Conservation (phyloP, 2,113 vertebrate genomes). For the Callospermophilus lateralis region DNA sequence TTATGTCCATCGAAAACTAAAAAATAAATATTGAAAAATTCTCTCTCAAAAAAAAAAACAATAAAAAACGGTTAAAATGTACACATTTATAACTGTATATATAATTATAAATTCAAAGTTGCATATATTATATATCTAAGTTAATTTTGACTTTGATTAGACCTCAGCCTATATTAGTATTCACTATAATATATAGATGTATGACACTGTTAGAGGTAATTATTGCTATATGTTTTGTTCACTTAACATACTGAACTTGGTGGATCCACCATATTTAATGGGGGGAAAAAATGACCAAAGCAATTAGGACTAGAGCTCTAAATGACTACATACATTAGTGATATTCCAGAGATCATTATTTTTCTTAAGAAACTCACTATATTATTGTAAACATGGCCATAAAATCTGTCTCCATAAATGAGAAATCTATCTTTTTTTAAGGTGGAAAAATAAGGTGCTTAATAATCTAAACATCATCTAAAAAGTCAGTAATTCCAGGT, state of each 20-base stretch:
- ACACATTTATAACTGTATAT: background rate
- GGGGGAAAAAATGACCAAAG: background rate
- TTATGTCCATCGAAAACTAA: too few species aligned
- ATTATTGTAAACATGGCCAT: background rate
- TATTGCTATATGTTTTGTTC: background rate
- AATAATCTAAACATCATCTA: slow-evolving; percentile 1
- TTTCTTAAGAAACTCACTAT: slow-evolving; percentile 20
- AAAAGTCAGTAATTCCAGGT: slow-evolving; percentile 3
- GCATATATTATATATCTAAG: background rate
- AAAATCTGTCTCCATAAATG: background rate
- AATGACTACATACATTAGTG: background rate
- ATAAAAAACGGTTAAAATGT: background rate
- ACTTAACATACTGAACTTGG: background rate
- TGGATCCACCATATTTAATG: background rate
- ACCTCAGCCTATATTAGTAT: background rate
- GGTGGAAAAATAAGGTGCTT: slow-evolving; percentile 6
- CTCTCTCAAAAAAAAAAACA: too few species aligned
- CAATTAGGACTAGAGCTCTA: slow-evolving; percentile 25
- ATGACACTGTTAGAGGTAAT: background rate
- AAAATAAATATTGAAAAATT: too few species aligned
- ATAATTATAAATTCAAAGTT: slow-evolving; percentile 36
- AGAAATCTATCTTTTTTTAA: slow-evolving; percentile 23
- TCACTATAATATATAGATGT: background rate
- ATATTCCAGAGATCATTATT: background rate
- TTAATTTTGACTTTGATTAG: slow-evolving; percentile 12